These are phyloP conservation scores for Morpho helenor DNA, from an alignment of 2,888 invertebrate species.

Conservation along the genomic window DNA sequence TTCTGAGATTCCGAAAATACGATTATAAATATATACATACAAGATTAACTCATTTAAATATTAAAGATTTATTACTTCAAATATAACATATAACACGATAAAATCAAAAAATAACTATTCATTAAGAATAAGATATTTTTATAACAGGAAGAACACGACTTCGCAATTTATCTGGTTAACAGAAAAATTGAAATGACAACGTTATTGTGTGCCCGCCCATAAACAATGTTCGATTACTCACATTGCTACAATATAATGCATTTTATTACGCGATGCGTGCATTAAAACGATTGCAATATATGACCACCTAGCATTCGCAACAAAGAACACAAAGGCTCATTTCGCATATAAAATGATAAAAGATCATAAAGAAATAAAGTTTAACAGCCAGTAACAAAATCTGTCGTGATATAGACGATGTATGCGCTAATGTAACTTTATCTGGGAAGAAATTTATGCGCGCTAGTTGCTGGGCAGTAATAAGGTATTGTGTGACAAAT, in stretches of 20 bases:
- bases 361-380: conserved; percentile 59
- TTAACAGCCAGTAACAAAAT: conserved; percentile 59
- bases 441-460: conserved; percentile 36
- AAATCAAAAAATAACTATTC: conserved; percentile 28
- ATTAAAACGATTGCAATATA: conserved; percentile 32
- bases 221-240: conserved; percentile 63
- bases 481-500: conserved; percentile 18
- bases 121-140: conserved; percentile 35
- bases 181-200: conserved; percentile 44
- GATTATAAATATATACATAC: no score
- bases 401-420: conserved; percentile 39
- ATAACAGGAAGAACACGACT: conserved; percentile 46
- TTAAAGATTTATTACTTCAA: no score
- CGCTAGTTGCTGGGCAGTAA: conserved; percentile 28
- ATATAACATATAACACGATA: conserved; percentile 22
- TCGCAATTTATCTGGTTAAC: conserved; percentile 37
- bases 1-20: no score
- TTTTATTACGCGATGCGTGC: conserved; percentile 43
- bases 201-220: conserved; percentile 43
- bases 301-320: conserved; percentile 41
- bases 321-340: conserved; percentile 48
- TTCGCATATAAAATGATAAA: conserved; percentile 53
- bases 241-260: conserved; percentile 53
- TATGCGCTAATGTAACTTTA: conserved; percentile 29
- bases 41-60: no score